Conservation (phyloP, 2,888 invertebrate species). For the Mythimna lalbum region DNA sequence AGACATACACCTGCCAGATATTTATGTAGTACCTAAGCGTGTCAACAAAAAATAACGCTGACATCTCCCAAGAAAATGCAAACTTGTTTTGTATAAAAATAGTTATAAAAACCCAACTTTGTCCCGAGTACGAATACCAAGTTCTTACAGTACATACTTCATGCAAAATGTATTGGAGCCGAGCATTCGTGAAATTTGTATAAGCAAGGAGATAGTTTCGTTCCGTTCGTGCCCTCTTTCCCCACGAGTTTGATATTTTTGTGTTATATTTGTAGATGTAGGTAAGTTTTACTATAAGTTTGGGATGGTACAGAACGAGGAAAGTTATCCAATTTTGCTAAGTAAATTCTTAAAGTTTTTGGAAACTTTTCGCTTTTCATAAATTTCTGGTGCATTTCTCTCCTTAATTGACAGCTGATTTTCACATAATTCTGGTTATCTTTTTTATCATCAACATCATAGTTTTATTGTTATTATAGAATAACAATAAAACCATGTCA, state of each 20-base stretch:
- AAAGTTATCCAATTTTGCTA: background rate
- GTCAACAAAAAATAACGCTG: slow-evolving; percentile 47
- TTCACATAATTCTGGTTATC: background rate
- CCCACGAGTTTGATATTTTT: slow-evolving; percentile 76
- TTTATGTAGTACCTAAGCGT: slow-evolving; percentile 10
- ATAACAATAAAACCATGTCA: too few relatives aligned
- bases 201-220: slow-evolving; percentile 75
- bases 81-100: slow-evolving; percentile 68
- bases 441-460: background rate
- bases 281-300: slow-evolving; percentile 35
- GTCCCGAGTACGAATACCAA: slow-evolving; percentile 66
- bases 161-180: slow-evolving; percentile 86
- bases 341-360: background rate
- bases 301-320: background rate
- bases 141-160: slow-evolving; percentile 71
- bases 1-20: slow-evolving; percentile 42
- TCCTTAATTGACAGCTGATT: background rate
- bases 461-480: background rate
- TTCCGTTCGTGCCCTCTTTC: slow-evolving; percentile 65
- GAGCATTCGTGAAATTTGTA: slow-evolving; percentile 79
- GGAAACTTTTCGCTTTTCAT: background rate
- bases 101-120: slow-evolving; percentile 74
- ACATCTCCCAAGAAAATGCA: slow-evolving; percentile 49
- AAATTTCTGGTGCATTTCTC: background rate
- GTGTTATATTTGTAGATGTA: slow-evolving; percentile 65